Evolutionary conservation across 2,797 vertebrate genomes (phyloP), one percentile per base, ranked within the genome.

Genomic region (Liasis olivaceus): DNA sequence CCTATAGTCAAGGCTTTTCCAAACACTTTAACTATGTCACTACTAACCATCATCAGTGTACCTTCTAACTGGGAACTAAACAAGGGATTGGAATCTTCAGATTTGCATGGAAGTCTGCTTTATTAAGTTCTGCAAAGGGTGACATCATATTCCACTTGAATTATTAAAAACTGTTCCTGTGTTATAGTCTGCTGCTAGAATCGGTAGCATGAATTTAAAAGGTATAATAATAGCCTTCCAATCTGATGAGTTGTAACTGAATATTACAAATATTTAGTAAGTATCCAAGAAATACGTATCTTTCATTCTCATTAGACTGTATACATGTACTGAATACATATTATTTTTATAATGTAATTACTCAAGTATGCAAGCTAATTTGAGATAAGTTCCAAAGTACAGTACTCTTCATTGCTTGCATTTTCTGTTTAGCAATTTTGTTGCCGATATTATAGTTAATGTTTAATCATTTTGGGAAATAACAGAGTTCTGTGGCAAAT

Each of bases 401-500:
- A 17, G 47, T 81, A 20, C 11, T 31, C 47, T 56, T 69, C 63
- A 42, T 12, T 59, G 4, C 2, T 77, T 62, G 22, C 20, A 88
- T 77, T 86, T 69, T 64, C 12, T 77, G 36, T 24, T 86, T n/a
- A 92, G 59, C 26, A 15, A 7, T 81, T 56, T 69, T 94, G 17
- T 85, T 94, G 3, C 62, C 93, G 51, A 13, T n/a, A 87, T 91
- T 56, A 56, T 6, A 22, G n/a, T 89, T 94, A 91, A 77, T 92
- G 47, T 92, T 95, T 93, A 92, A 89, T 87, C 86, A 54, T 20
- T 89, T 60, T 63, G 89, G 87, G 92, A 92, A 84, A 90, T n/a
- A 47, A 51, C 62, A 93, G 87, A 93, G 85, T 94, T 96, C 92
- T 92, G 81, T 93, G 95, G 93, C 92, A 92, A 72, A 81, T 88